Conservation (phyloP, 2,113 vertebrate genomes). For the Hystrix brachyura region DNA sequence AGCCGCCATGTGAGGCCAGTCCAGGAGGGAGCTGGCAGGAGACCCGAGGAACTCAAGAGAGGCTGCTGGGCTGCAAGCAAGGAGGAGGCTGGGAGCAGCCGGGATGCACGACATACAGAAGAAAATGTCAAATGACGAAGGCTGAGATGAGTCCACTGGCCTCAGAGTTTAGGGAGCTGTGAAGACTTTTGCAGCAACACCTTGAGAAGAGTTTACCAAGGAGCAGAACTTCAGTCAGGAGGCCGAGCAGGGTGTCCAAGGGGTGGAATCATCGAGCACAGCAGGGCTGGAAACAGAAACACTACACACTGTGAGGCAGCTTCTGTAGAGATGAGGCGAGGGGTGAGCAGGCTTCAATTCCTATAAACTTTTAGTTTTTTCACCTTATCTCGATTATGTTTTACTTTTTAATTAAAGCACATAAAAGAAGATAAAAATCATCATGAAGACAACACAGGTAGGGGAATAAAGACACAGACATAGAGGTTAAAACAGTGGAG, state of each 20-base stretch:
- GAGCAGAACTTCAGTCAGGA: neutral
- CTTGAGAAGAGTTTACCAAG: neutral
- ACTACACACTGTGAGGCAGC: neutral
- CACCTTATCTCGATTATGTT: neutral
- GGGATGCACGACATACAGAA: neutral
- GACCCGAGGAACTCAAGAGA: neutral
- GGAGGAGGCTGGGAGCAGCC: neutral
- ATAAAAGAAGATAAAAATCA: constrained; percentile 12
- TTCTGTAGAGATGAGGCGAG: neutral
- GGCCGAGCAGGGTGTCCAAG: neutral
- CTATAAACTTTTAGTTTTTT: neutral
- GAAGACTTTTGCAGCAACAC: neutral
- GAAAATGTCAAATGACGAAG: neutral
- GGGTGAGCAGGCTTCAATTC: neutral
- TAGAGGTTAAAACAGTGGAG: neutral
- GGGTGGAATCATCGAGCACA: neutral
- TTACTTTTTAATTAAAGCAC: constrained; percentile 28
- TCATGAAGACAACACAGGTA: neutral
- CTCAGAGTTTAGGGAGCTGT: neutral
- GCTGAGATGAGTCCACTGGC: neutral
- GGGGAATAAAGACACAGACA: neutral
- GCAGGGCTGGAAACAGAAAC: neutral
- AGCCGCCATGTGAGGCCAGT: neutral
- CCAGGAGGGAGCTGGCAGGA: neutral
- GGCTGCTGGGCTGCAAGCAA: neutral